phyloP scores from a whole-genome alignment of 2,888 invertebrate genomes.

The Drosophila differens region DNA sequence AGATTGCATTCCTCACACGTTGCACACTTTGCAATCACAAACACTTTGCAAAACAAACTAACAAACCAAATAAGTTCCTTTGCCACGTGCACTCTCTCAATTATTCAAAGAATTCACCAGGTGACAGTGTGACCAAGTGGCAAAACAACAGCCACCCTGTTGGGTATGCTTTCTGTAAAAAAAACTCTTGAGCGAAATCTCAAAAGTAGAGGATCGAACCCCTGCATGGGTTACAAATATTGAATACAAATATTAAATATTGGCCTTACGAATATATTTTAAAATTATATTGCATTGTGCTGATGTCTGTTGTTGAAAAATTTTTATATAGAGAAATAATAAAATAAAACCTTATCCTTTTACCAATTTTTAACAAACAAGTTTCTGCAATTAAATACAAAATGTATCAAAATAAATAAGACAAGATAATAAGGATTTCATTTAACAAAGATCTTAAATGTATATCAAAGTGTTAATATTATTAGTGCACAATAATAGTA shows the following conservation, averaged over 20 bases:
- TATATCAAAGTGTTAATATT: too few relatives aligned
- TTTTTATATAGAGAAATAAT: background rate
- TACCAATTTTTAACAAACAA: background rate
- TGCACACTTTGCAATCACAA: constrained; percentile 12
- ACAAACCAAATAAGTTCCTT: constrained; percentile 19
- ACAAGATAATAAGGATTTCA: background rate
- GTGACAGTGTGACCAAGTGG: constrained; percentile 4
- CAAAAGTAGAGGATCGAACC: background rate
- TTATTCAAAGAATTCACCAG: constrained; percentile 14
- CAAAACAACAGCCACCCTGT: background rate
- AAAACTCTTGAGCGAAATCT: background rate
- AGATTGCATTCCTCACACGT: constrained; percentile 37
- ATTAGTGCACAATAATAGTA: background rate
- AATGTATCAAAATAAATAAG: background rate
- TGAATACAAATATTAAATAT: too few relatives aligned
- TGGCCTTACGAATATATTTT: background rate
- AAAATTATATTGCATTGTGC: background rate
- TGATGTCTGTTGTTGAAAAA: background rate
- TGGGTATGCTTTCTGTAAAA: background rate
- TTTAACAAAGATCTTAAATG: background rate
- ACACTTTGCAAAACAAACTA: constrained; percentile 29
- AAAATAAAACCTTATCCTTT: background rate
- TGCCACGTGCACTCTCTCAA: constrained; percentile 15
- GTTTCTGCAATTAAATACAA: background rate
- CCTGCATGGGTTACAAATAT: background rate